phyloP scores from a whole-genome alignment of 2,113 vertebrate genomes.

The Strix aluco region DNA sequence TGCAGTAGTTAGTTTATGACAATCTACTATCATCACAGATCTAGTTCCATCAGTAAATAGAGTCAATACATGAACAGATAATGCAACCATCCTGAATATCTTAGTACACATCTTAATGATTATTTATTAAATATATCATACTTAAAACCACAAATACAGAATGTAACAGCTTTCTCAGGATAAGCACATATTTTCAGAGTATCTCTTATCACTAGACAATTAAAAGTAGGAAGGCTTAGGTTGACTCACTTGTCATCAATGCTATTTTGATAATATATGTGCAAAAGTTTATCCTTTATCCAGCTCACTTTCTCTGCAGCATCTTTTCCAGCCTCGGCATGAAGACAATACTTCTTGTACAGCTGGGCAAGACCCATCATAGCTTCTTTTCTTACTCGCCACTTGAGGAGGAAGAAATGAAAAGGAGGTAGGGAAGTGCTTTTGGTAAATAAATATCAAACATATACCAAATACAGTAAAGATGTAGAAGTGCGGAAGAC shows the following conservation, averaged over 20 bases:
- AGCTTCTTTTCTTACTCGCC: constrained; percentile 97
- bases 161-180: neutral
- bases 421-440: neutral
- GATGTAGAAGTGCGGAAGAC: neutral
- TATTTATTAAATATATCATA: neutral
- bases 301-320: constrained; percentile 96
- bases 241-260: constrained; percentile 97
- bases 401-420: constrained; percentile 75
- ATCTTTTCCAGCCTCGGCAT: constrained; percentile 97
- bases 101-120: neutral
- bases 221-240: constrained; percentile 22
- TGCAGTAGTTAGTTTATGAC: neutral
- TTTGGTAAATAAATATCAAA: neutral
- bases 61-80: neutral
- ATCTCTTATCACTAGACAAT: constrained; percentile 19
- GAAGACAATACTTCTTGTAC: constrained; percentile 97
- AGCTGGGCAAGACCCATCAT: constrained; percentile 99
- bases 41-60: neutral
- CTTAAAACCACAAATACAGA: neutral
- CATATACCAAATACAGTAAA: neutral
- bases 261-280: constrained; percentile 99
- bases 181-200: neutral
- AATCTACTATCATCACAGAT: neutral
- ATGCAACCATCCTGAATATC: neutral
- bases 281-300: constrained; percentile 99